Evolutionary conservation across 23 tunicate genomes (phyloP).

Genomic region (Botrylloides violaceus): DNA sequence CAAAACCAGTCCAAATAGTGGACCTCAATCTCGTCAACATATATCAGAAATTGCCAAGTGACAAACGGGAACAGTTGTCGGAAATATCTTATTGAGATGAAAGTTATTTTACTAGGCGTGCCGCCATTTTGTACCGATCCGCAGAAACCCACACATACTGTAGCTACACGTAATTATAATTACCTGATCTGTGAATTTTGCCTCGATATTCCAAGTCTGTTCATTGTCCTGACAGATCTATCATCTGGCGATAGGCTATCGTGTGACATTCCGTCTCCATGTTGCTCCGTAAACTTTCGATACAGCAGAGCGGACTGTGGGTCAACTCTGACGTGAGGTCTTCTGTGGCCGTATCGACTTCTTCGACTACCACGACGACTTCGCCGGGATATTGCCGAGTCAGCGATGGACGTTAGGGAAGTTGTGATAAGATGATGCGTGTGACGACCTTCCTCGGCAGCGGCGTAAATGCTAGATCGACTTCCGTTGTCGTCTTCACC

Average conservation of each 20-base stretch:
- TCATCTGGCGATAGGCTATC: constrained; percentile 5
- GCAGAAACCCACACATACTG: too few species aligned
- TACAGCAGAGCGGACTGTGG: constrained; percentile 12
- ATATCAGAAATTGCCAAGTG: too few species aligned
- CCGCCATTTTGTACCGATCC: too few species aligned
- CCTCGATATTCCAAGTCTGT: background rate
- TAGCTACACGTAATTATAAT: too few species aligned
- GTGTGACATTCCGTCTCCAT: constrained; percentile 17
- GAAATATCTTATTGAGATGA: too few species aligned
- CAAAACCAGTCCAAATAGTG: too few species aligned
- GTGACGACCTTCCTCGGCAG: constrained; percentile 7
- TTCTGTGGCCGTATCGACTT: constrained; percentile 9
- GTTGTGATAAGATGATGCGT: constrained; percentile 5
- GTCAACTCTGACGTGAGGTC: background rate
- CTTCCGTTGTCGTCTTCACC: constrained; percentile 13
- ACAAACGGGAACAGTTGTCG: too few species aligned
- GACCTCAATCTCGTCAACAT: too few species aligned
- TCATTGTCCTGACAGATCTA: background rate
- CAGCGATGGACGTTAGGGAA: constrained; percentile 12
- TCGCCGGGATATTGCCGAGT: background rate
- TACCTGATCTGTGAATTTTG: background rate
- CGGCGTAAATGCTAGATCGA: background rate
- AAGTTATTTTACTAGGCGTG: too few species aligned
- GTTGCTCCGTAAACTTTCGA: background rate
- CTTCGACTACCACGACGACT: constrained; percentile 1